Percentiles rank a stretch among this genome's conserved stretches.
phyloP scores from a whole-genome alignment of 2,888 invertebrate genomes.

The Agonopterix subpropinquella region DNA sequence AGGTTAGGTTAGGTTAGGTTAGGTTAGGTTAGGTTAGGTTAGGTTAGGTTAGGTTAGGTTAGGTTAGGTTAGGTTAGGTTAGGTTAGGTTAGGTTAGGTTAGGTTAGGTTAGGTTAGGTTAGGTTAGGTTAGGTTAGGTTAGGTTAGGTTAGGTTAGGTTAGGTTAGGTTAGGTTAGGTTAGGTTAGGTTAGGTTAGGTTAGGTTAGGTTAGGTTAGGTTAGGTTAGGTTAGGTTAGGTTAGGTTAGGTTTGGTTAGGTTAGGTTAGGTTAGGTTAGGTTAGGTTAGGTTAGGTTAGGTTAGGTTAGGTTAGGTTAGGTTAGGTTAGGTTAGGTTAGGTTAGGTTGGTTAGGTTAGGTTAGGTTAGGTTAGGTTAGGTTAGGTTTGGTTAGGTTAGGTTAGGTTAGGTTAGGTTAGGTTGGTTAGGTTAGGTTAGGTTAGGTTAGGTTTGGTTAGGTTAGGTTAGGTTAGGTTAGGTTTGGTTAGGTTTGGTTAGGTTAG shows the following conservation, averaged over 20 bases:
- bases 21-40: conserved; percentile 22
- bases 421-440: conserved; percentile 14
- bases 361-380: conserved; percentile 14
- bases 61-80: conserved; percentile 19
- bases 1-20: conserved; percentile 22
- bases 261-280: conserved; percentile 17
- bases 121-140: conserved; percentile 19
- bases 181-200: conserved; percentile 18
- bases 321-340: conserved; percentile 16
- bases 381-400: conserved; percentile 1
- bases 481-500: conserved; percentile 12
- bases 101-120: conserved; percentile 26
- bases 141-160: conserved; percentile 18
- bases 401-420: conserved; percentile 8
- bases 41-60: conserved; percentile 22
- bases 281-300: conserved; percentile 14
- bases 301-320: conserved; percentile 16
- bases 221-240: too few relatives aligned
- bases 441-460: conserved; percentile 15
- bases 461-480: conserved; percentile 12
- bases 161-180: conserved; percentile 15
- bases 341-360: conserved; percentile 15
- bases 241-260: conserved; percentile 15
- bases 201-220: too few relatives aligned
- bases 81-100: conserved; percentile 21